phyloP scores from a whole-genome alignment of 2,797 vertebrate genomes.

The Xenops minutus region DNA sequence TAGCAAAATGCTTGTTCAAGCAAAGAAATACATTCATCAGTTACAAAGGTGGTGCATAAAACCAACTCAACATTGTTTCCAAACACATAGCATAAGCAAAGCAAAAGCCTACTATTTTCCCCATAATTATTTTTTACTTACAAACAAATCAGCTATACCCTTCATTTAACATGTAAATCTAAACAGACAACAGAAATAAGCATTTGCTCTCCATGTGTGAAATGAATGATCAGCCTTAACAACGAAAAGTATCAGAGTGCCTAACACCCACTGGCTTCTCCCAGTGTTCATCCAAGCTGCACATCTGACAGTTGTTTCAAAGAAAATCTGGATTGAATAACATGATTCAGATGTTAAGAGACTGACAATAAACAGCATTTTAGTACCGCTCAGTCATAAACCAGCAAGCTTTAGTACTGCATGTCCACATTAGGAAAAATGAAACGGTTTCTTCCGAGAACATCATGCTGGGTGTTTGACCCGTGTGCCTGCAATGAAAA shows the following conservation, averaged over 20 bases:
- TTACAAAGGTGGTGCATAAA: neutral
- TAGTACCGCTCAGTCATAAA: conserved; percentile 51
- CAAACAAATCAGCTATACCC: neutral
- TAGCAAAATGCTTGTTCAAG: neutral
- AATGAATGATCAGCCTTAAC: conserved; percentile 30
- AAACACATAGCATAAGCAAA: neutral
- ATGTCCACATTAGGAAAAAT: conserved; percentile 59
- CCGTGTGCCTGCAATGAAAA: conserved; percentile 24
- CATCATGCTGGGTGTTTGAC: conserved; percentile 2
- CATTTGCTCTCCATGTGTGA: neutral
- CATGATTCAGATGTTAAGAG: conserved; percentile 64
- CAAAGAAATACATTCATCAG: neutral
- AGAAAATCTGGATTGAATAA: conserved; percentile 73
- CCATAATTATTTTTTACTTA: neutral
- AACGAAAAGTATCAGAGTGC: conserved; percentile 20
- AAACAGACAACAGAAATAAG: conserved; percentile 9
- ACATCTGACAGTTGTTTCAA: conserved; percentile 45
- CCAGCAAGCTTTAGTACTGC: conserved; percentile 35
- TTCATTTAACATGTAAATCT: neutral
- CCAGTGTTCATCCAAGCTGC: conserved; percentile 35
- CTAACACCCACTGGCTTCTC: conserved; percentile 29
- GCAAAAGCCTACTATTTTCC: neutral
- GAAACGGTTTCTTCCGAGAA: conserved; percentile 47
- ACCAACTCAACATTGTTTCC: neutral
- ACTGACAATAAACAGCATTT: conserved; percentile 64